Evolutionary conservation across 1,140 invertebrate species (phyloP).

Genomic region (Drosophila dunni): DNA sequence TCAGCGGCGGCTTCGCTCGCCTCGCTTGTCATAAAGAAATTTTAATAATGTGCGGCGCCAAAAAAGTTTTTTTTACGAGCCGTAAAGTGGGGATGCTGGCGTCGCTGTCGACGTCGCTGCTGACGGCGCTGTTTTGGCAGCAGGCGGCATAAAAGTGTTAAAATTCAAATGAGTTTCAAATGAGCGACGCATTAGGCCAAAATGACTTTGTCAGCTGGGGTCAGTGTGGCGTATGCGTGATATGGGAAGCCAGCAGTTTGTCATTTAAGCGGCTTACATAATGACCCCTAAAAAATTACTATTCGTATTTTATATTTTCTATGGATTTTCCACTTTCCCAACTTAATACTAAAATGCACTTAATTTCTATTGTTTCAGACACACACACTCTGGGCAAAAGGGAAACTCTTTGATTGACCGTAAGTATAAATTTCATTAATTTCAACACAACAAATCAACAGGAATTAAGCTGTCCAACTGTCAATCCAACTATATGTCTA

Average conservation of each 20-base stretch:
- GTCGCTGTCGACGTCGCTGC: conserved; percentile 1
- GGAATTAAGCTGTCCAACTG: conserved; percentile 73
- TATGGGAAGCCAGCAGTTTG: conserved; percentile 37
- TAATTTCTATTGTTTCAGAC: conserved; percentile 18
- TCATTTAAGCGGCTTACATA: conserved; percentile 52
- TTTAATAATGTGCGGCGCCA: conserved; percentile 84
- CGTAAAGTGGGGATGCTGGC: conserved; percentile 51
- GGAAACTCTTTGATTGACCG: conserved; percentile 1
- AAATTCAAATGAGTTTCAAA: conserved; percentile 78
- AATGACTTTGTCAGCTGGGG: conserved; percentile 59
- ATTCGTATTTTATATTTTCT: no score
- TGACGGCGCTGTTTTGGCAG: conserved; percentile 4
- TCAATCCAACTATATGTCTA: conserved; percentile 60
- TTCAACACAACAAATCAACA: conserved; percentile 68
- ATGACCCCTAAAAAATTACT: background rate
- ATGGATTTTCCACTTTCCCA: background rate
- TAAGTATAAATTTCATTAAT: conserved; percentile 18
- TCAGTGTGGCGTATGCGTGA: conserved; percentile 68
- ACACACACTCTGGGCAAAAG: background rate
- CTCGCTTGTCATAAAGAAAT: conserved; percentile 81
- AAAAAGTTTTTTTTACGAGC: conserved; percentile 78
- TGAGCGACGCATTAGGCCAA: conserved; percentile 56
- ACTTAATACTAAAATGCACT: conserved; percentile 16
- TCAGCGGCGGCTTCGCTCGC: conserved; percentile 24
- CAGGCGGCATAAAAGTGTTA: conserved; percentile 72